Evolutionary conservation across 2,888 invertebrate genomes (phyloP).

Genomic region (Xanthostigma xanthostigma): DNA sequence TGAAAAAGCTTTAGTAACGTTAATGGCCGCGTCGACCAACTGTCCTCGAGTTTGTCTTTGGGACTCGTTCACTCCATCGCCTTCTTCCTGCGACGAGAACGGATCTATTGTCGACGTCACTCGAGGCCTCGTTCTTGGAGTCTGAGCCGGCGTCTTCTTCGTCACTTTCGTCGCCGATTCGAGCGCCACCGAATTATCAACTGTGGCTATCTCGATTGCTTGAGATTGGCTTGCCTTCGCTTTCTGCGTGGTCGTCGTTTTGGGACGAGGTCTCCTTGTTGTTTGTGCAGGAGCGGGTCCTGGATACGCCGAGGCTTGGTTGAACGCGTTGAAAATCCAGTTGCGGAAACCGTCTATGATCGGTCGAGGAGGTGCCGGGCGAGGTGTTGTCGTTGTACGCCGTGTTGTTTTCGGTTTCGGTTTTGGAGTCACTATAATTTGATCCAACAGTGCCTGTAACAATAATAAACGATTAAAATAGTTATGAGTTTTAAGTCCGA

Average conservation of each 20-base stretch:
- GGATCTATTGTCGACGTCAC: slow-evolving; percentile 7
- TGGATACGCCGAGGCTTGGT: slow-evolving; percentile 9
- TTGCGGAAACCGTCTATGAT: slow-evolving; percentile 24
- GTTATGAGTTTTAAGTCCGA: neutral
- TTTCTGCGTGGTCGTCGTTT: slow-evolving; percentile 6
- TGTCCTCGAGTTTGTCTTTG: slow-evolving; percentile 27
- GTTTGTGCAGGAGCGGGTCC: neutral
- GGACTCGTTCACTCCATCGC: slow-evolving; percentile 1
- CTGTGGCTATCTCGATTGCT: no score
- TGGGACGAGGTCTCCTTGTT: neutral
- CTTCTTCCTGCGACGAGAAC: slow-evolving; percentile 7
- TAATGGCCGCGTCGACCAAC: slow-evolving; percentile 57
- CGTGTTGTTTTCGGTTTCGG: slow-evolving; percentile 28
- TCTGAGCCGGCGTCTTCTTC: neutral
- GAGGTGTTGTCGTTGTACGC: slow-evolving; percentile 29
- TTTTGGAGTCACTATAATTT: slow-evolving; percentile 41
- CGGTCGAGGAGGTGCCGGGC: slow-evolving; percentile 28
- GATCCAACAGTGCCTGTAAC: slow-evolving; percentile 37
- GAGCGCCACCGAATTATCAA: neutral
- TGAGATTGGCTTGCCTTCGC: slow-evolving; percentile 1
- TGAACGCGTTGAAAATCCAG: slow-evolving; percentile 26
- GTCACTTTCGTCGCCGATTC: neutral
- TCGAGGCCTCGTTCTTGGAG: slow-evolving; percentile 5
- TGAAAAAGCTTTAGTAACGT: slow-evolving; percentile 62
- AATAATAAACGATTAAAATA: neutral